Evolutionary conservation across 2,113 vertebrate genomes (phyloP).

Genomic region (Alligator mississippiensis): DNA sequence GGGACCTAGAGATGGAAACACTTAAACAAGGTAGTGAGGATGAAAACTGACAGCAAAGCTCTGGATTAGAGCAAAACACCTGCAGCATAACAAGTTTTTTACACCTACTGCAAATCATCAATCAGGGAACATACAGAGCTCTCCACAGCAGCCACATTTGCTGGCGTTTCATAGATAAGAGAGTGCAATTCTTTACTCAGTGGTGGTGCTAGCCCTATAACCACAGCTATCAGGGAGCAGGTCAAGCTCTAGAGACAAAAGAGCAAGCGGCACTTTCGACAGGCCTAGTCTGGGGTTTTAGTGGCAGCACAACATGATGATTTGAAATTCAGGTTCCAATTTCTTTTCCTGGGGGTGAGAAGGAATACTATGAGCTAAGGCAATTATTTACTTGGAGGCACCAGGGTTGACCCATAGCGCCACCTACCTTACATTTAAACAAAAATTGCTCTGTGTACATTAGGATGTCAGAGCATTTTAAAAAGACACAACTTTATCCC

Average conservation of each 20-base stretch:
- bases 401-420: neutral
- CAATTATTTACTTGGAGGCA: neutral
- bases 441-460: neutral
- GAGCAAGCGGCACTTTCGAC: neutral
- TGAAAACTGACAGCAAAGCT: neutral
- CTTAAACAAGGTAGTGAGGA: rapidly evolving
- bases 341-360: neutral
- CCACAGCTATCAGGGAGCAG: neutral
- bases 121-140: neutral
- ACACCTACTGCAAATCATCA: neutral
- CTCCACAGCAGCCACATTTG: neutral
- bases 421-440: neutral
- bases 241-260: neutral
- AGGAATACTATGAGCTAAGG: neutral
- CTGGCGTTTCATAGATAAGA: neutral
- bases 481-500: neutral
- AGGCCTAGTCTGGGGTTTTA: neutral
- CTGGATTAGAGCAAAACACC: neutral
- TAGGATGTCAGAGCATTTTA: neutral
- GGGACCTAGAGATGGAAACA: neutral
- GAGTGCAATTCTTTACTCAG: neutral
- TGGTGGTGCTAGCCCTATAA: neutral
- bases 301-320: neutral
- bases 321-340: neutral
- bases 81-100: neutral